A percentile compares a stretch with the other conserved stretches of the same genome.
Evolutionary conservation across 2,113 vertebrate genomes (phyloP).

Genomic region (Chiloscyllium plagiosum): DNA sequence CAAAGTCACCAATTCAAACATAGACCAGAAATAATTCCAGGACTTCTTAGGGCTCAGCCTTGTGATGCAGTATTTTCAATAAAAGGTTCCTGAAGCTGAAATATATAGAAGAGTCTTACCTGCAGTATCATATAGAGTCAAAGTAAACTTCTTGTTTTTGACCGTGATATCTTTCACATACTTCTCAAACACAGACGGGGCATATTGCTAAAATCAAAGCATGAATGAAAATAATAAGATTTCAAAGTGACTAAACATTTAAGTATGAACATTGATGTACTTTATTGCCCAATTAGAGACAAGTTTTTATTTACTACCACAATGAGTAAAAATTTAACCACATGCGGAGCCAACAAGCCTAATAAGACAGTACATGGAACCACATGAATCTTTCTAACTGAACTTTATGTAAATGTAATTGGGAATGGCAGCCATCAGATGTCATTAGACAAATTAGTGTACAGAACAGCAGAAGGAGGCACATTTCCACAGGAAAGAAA

Average conservation of each 20-base stretch:
- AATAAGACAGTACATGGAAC: neutral
- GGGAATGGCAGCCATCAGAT: neutral
- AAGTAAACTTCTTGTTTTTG: constrained; percentile 73
- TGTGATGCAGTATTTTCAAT: neutral
- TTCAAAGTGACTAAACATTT: neutral
- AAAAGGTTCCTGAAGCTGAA: neutral
- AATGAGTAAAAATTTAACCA: constrained; percentile 13
- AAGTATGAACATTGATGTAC: neutral
- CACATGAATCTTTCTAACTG: neutral
- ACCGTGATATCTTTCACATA: constrained; percentile 68
- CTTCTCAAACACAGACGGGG: constrained; percentile 89
- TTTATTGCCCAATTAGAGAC: neutral
- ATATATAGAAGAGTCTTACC: constrained; percentile 58
- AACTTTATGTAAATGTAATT: neutral
- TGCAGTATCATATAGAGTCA: constrained; percentile 92
- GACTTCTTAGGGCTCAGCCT: neutral
- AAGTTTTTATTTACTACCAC: neutral
- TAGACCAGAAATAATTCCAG: neutral
- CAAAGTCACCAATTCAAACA: neutral
- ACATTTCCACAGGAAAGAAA: neutral
- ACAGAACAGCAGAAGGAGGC: neutral
- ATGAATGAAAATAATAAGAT: neutral
- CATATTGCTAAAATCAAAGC: constrained; percentile 61
- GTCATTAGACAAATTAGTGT: neutral
- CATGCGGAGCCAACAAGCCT: neutral